Percentiles rank a stretch among this genome's conserved stretches.
These are phyloP conservation scores for Triplophysa dalaica DNA, from an alignment of 2,113 vertebrate species.

Conservation along the genomic window DNA sequence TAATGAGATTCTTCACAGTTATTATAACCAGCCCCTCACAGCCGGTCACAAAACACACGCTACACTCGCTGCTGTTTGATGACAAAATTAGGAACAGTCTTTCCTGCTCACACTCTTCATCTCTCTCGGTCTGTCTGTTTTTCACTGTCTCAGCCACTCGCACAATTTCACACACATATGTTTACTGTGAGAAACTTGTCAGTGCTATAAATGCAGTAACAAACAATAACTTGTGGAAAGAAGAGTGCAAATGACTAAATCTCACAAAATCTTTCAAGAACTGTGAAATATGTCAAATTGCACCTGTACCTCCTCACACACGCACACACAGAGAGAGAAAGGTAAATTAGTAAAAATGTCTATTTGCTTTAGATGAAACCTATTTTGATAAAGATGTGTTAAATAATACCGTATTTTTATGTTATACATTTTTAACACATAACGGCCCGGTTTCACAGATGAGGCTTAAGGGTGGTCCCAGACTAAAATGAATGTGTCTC, in stretches of 20 bases:
- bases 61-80: slow-evolving; percentile 79
- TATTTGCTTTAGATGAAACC: no score
- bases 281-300: background rate
- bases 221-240: background rate
- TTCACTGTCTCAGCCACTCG: slow-evolving; percentile 6
- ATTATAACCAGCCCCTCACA: slow-evolving; percentile 86
- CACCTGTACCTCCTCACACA: background rate
- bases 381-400: no score
- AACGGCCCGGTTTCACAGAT: no score
- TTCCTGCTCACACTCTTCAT: slow-evolving; percentile 59
- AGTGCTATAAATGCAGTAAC: slow-evolving; percentile 15
- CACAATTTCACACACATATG: slow-evolving; percentile 43
- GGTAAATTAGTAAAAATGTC: background rate
- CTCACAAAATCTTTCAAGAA: background rate
- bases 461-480: no score
- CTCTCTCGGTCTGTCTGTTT: background rate
- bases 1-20: slow-evolving; percentile 99
- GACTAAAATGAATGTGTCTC: no score
- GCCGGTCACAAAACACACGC: slow-evolving; percentile 57
- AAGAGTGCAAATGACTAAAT: background rate
- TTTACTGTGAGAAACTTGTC: slow-evolving; percentile 16
- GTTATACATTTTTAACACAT: no score
- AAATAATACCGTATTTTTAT: no score
- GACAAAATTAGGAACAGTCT: slow-evolving; percentile 75
- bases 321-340: slow-evolving; percentile 14